A percentile compares a stretch with the other conserved stretches of the same genome.
These are phyloP conservation scores for Neopelma chrysocephalum DNA, from an alignment of 2,797 vertebrate genomes.

Conservation along the genomic window DNA sequence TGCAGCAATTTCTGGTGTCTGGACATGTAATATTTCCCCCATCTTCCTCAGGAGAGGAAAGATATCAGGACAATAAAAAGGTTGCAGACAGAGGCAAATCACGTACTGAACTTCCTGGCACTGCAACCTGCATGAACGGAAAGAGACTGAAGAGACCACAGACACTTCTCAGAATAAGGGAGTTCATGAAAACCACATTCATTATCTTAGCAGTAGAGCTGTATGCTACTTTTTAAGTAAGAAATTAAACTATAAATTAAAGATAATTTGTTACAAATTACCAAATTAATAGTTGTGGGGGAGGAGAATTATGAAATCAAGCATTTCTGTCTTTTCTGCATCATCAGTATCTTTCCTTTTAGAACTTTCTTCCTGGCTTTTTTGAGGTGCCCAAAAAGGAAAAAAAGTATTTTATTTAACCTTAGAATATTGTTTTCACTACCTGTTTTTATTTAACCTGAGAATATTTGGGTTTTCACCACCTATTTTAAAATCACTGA, in stretches of 20 bases:
- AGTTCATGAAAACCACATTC: neutral
- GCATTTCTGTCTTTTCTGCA: neutral
- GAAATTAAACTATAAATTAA: neutral
- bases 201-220: neutral
- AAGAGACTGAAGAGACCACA: neutral
- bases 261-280: neutral
- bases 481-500: neutral
- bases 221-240: neutral
- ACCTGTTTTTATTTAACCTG: neutral
- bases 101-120: neutral
- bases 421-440: neutral
- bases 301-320: neutral
- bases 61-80: neutral
- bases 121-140: neutral
- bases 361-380: neutral
- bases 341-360: neutral
- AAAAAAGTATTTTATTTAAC: neutral
- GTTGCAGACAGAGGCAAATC: neutral
- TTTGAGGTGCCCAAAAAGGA: neutral
- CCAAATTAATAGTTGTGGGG: neutral
- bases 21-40: neutral
- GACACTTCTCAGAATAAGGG: neutral
- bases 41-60: neutral
- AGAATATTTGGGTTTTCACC: neutral
- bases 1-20: neutral